Base-by-base conservation (phyloP, 2,797 vertebrate species). In the Neopelma chrysocephalum region DNA sequence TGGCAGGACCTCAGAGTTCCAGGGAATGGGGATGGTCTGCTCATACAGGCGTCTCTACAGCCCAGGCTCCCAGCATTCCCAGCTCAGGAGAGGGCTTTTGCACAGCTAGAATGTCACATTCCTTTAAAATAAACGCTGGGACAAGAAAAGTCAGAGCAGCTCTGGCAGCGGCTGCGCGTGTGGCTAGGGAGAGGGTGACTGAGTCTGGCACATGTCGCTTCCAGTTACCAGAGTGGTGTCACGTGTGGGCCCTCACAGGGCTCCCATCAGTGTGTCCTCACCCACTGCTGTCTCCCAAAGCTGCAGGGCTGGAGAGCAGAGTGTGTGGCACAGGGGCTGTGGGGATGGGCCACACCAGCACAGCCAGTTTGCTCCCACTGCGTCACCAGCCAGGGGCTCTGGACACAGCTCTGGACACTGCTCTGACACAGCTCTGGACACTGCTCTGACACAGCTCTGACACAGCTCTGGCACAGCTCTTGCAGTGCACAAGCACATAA, bases 221-320 rank as follows among this genome's bases (percentile, higher is more conserved):
- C 17, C 38, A 4, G 43, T 78, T 84, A 81, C 40, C 0, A 0
- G 38, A 50, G 19, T 3, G 26, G 10, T 1, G 0, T 29, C 50
- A 25, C 2, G 0, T 10, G 32, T 10, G 82, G 61, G 53, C 47
- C 48, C 58, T 72, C 13, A 9, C 32, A 3, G 40, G 48, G 60
- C 72, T 86, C 78, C 42, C 84, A 48, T 58, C 70, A 21, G 2
- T 3, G 8, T 4, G 21, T 92, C 48, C 56, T 47, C 21, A 40
- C 22, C 51, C 83, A 50, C 34, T 11, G 7, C 89, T 14, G 19
- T 27, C 79, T 60, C 19, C 40, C 2, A 9, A 1, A 36, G 84
- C 77, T 47, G 78, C 27, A 5, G 91, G 57, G 73, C 43, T 64
- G 82, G 48, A 20, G 51, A 45, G 13, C 45, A 12, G 60, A 1